phyloP scores from a whole-genome alignment of 2,113 vertebrate species.

The Brevimyrus niger region DNA sequence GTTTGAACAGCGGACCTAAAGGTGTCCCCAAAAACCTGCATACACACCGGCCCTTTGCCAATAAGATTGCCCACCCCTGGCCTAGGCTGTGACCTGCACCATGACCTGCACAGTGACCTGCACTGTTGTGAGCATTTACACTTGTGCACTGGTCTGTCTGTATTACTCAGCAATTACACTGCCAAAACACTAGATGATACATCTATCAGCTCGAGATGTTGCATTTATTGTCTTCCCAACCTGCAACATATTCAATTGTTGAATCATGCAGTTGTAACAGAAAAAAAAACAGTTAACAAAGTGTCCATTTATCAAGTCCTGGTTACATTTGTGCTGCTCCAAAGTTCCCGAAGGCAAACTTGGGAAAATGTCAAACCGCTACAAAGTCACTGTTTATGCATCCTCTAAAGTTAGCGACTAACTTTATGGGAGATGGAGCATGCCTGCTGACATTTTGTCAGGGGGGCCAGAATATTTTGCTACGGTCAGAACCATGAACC shows the following conservation, averaged over 20 bases:
- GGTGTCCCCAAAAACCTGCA: no score
- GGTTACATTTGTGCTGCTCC: not conserved
- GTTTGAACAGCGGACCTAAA: no score
- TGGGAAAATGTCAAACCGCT: not conserved
- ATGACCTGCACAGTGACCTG: not conserved
- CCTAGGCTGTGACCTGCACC: no score
- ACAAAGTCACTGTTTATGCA: not conserved
- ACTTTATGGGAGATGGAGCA: no score
- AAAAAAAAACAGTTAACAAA: not conserved
- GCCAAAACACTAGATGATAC: not conserved
- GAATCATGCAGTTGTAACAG: not conserved
- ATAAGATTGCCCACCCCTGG: no score
- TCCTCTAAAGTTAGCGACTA: not conserved
- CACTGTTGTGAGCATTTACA: not conserved
- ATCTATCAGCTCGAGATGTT: not conserved
- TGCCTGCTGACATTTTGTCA: no score
- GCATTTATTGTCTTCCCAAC: not conserved
- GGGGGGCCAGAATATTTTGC: not conserved
- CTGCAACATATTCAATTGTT: not conserved
- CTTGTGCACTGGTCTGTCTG: not conserved
- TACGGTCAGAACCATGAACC: not conserved
- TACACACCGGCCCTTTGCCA: no score
- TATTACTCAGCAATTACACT: not conserved
- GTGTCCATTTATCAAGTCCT: not conserved
- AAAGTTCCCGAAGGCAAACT: not conserved